Evolutionary conservation across 2,113 vertebrate genomes (phyloP).

Genomic region (Tupaia tana): DNA sequence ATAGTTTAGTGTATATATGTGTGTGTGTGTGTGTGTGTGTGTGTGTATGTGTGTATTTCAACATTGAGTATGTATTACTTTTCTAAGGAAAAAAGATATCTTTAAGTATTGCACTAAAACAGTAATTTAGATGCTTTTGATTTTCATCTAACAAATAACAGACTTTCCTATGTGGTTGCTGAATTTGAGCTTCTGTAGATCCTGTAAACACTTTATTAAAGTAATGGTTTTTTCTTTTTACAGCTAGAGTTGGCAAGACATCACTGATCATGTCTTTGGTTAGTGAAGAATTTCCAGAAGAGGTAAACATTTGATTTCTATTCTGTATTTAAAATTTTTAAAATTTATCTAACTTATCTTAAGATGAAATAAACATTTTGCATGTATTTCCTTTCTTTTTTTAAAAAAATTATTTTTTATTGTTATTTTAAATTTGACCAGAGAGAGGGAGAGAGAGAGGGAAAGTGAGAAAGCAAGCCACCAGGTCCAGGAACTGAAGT

Average conservation of each 20-base stretch:
- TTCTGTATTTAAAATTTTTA: conserved; percentile 10
- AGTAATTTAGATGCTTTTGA: conserved; percentile 30
- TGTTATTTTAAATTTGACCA: too few species aligned
- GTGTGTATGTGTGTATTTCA: background rate
- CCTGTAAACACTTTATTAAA: conserved; percentile 67
- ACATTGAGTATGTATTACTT: background rate
- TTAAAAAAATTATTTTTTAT: too few species aligned
- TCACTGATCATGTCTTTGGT: conserved; percentile 99
- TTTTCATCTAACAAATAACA: conserved; percentile 12
- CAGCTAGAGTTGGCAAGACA: conserved; percentile 99
- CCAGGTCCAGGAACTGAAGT: too few species aligned
- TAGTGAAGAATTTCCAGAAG: conserved; percentile 99
- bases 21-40: too few species aligned
- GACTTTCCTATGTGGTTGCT: background rate
- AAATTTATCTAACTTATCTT: conserved; percentile 28
- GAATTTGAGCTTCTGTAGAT: conserved; percentile 34
- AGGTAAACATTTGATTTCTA: conserved; percentile 88
- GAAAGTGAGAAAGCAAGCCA: too few species aligned
- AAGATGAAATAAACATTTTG: conserved; percentile 37
- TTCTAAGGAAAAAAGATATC: conserved; percentile 12
- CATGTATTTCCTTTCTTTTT: background rate
- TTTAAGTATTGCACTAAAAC: conserved; percentile 20
- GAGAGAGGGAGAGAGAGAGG: too few species aligned
- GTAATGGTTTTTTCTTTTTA: conserved; percentile 80
- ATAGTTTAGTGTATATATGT: background rate